These are phyloP conservation scores for Okamejei kenojei DNA, from an alignment of 2,797 vertebrate species.

Conservation along the genomic window DNA sequence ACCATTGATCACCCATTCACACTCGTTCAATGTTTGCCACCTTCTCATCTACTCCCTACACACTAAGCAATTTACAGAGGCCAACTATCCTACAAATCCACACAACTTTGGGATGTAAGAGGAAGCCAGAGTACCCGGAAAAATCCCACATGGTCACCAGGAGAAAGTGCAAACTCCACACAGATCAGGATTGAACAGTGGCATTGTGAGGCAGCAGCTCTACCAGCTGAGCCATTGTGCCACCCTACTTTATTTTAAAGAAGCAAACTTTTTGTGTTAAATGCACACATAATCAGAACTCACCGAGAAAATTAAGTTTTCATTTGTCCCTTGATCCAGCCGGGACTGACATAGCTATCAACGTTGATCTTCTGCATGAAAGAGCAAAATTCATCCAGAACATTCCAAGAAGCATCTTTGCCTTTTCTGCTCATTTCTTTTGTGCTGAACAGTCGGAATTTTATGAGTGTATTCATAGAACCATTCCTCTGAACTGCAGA, in stretches of 20 bases:
- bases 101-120: too few species aligned
- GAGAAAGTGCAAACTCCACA: too few species aligned
- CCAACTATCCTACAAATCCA: too few species aligned
- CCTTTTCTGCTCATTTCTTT: conserved; percentile 36
- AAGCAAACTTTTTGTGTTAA: neutral
- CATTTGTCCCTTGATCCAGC: conserved; percentile 34
- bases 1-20: too few species aligned
- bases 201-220: too few species aligned
- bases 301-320: conserved; percentile 15
- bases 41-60: too few species aligned
- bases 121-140: too few species aligned
- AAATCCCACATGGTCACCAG: too few species aligned
- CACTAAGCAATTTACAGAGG: too few species aligned
- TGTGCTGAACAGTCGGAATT: conserved; percentile 36
- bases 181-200: too few species aligned
- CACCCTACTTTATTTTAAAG: neutral
- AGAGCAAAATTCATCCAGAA: conserved; percentile 38
- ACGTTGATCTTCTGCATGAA: conserved; percentile 36
- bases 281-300: neutral
- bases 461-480: conserved; percentile 35
- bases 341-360: conserved; percentile 29
- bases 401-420: conserved; percentile 34
- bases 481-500: conserved; percentile 36
- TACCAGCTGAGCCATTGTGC: too few species aligned
- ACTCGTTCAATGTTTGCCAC: too few species aligned